phyloP scores from a whole-genome alignment of 1,140 invertebrate genomes.

The Branchinecta lynchi region DNA sequence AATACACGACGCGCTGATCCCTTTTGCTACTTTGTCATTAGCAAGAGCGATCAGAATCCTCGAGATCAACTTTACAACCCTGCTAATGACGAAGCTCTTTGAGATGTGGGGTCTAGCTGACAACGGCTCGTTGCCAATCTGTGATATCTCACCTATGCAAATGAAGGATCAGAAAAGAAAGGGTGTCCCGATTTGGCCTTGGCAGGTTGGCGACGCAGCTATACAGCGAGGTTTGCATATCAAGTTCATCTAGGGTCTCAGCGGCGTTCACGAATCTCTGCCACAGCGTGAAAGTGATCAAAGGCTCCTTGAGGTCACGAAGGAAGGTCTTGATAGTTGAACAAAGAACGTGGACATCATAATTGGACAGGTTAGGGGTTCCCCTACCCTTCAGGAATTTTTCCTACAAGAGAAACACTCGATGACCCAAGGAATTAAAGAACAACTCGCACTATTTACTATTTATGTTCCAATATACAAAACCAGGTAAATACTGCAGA shows the following conservation, averaged over 20 bases:
- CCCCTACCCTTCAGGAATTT: conserved; percentile 57
- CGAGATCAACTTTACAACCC: no score
- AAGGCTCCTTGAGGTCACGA: conserved; percentile 57
- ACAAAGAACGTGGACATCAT: conserved; percentile 64
- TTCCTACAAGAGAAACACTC: conserved; percentile 33
- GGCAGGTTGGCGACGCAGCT: conserved; percentile 56
- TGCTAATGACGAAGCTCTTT: background rate
- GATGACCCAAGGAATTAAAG: conserved; percentile 13
- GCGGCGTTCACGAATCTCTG: conserved; percentile 57
- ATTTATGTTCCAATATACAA: no score
- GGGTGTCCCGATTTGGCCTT: conserved; percentile 65
- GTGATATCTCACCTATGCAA: conserved; percentile 44
- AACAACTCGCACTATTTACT: no score
- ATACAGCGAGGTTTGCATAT: conserved; percentile 42
- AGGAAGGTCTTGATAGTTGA: conserved; percentile 77
- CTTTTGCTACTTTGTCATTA: no score
- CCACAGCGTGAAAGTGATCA: conserved; percentile 58
- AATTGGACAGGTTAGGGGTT: conserved; percentile 47
- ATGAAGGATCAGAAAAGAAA: conserved; percentile 70
- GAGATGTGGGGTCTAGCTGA: background rate
- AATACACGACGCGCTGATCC: no score
- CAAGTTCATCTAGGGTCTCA: conserved; percentile 36
- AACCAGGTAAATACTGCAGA: background rate
- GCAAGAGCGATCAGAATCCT: no score
- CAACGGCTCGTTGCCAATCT: background rate